phyloP scores from a whole-genome alignment of 2,888 invertebrate genomes.

The Lasioglossum malachurum region DNA sequence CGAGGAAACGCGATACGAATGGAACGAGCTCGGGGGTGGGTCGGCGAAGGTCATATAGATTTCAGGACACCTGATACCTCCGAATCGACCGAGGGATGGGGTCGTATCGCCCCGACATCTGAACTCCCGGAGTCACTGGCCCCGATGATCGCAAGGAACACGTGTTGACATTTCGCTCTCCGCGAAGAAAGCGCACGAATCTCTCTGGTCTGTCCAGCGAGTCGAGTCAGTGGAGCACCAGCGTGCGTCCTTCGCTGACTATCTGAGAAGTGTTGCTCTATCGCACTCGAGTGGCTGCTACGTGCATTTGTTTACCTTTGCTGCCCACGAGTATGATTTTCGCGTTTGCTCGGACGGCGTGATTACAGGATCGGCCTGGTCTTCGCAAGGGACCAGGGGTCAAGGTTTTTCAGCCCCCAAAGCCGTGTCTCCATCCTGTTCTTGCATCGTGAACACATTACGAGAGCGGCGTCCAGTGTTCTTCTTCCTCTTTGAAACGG shows the following conservation, averaged over 20 bases:
- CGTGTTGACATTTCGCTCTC: conserved; percentile 35
- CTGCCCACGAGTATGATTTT: background rate
- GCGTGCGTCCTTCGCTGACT: background rate
- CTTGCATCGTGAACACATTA: background rate
- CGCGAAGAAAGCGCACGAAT: background rate
- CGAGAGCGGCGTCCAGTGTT: conserved; percentile 12
- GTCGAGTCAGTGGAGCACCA: background rate
- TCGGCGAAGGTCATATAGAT: conserved; percentile 58
- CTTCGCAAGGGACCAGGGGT: background rate
- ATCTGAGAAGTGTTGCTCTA: background rate
- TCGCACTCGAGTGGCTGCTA: background rate
- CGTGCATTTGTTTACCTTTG: background rate
- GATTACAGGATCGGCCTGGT: background rate
- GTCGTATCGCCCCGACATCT: conserved; percentile 31
- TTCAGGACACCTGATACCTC: conserved; percentile 57
- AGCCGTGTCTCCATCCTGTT: background rate
- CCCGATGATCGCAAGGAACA: conserved; percentile 27
- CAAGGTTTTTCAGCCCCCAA: background rate
- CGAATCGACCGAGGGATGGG: conserved; percentile 43
- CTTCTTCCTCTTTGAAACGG: background rate
- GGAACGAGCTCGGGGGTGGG: conserved; percentile 45
- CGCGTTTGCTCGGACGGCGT: background rate
- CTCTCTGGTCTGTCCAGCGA: background rate
- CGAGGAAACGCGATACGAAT: conserved; percentile 51
- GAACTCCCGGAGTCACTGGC: conserved; percentile 24